These are phyloP conservation scores for Trichomycterus rosablanca DNA, from an alignment of 2,113 vertebrate genomes.

Conservation along the genomic window DNA sequence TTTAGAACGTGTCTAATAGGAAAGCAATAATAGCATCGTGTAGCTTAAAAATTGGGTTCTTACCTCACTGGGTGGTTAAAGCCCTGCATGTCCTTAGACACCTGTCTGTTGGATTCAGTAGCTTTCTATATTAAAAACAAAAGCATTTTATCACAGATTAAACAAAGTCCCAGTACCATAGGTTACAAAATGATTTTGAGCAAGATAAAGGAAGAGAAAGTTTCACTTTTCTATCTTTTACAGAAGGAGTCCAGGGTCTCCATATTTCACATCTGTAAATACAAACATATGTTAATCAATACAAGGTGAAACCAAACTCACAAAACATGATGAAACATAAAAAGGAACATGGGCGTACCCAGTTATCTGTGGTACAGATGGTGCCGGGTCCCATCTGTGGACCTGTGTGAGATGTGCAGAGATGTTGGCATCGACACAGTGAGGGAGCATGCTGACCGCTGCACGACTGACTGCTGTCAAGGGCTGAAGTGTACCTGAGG, in stretches of 20 bases:
- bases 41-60: no score
- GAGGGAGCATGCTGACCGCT: neutral
- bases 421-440: neutral
- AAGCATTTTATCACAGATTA: neutral
- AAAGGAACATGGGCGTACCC: constrained; percentile 8
- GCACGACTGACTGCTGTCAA: no score
- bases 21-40: no score
- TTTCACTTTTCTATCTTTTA: constrained; percentile 43
- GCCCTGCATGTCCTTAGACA: constrained; percentile 60
- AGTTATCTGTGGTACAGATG: neutral
- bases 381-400: neutral
- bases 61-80: constrained; percentile 79
- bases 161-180: neutral
- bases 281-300: neutral
- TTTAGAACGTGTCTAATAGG: no score
- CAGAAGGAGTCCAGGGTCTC: constrained; percentile 46
- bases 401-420: neutral
- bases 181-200: neutral
- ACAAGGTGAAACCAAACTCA: neutral
- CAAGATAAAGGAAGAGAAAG: neutral
- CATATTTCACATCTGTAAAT: constrained; percentile 40
- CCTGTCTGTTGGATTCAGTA: neutral
- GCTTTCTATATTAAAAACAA: constrained; percentile 8
- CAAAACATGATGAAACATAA: neutral
- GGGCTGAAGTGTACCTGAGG: no score